Base-by-base conservation (phyloP, 2,888 invertebrate species). In the Agapetus fuscipes region DNA sequence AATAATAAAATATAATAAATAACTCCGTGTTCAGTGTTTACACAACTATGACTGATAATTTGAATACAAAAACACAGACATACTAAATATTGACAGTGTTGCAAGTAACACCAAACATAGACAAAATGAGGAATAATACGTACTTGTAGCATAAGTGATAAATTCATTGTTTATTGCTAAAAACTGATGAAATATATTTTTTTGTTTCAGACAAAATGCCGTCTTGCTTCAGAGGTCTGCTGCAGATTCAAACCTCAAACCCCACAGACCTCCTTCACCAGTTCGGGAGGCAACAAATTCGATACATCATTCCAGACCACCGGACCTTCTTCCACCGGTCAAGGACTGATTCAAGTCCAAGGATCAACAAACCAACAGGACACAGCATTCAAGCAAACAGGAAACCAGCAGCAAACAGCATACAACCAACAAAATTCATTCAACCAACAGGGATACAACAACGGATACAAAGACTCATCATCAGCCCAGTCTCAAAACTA, bases 191-290 rank as follows among this genome's bases (percentile, higher is more conserved):
- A 10, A 25, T 11, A 32, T 15, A 29, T 28, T 34, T 36, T 39
- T 31, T 35, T 9, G 13, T 40, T 31, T 17, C 41, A 46, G 49
- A 34, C 39, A 16, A 25, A 64, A 55, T 70, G 70, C 61, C 66
- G 62, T 51, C 53, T 57, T 2, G 57, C 59, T 3, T 61, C 61
- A 0, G 70, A 70, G 54, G 60, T 66, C 41, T 70, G 70, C 62
- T 70, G 70, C 58, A 59, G 66, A 39, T 54, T 68, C 30, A 66
- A 66, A 54, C 55, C 26, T 55, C 56, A 12, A 16, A 7, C 9
- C 52, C 58, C 2, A 61, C 61, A 37, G 54, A 58, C 34, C 17
- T 36, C 12, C 34, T 28, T 24, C 4, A 28, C 41, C 39, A 34
- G n/a, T 24, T 38, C 17, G 34, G 53, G 5, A 26, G 50, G 51